Evolutionary conservation across 2,888 invertebrate genomes (phyloP), one percentile per base, ranked within the genome.

Genomic region (Microplitis manilae): DNA sequence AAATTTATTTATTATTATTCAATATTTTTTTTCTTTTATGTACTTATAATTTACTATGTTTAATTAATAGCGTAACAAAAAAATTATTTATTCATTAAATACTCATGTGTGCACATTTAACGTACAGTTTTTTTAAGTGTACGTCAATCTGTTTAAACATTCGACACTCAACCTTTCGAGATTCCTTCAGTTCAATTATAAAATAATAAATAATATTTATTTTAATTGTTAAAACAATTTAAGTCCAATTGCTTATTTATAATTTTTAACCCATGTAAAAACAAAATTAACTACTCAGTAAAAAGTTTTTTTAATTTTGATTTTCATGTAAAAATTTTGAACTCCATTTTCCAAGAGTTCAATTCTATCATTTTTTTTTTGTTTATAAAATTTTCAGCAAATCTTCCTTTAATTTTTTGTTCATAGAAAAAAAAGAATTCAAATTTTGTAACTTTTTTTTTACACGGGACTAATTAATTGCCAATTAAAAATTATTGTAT

Each of bases 141-240:
- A 86, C 86, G 86, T 85, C 85, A 86, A 86, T 86, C 87, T 84
- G 85, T 79, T 79, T 82, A 70, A 77, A 39, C 59, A 38, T 59
- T 64, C 20, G 67, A 65, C 13, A 77, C 68, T 76, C 15, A 40
- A 39, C 30, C 30, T 72, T 50, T n/a, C 41, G 30, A 68, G 59
- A 59, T 59, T 72, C 50, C 50, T 20, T 50, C 13, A 50, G 13
- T 13, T 50, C 13, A 70, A 70, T 60, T 5, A 50, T 38, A 41
- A 61, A 60, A 38, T 70, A 59, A 30, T 15, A n/a, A 70, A 60
- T 41, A 20, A 30, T 30, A 30, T 30, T 30, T 30, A 30, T 30
- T 30, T 50, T 50, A 9, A 50, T 50, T 50, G 13, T 50, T 30
- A 7, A 60, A 60, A 60, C 4, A 15, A 70, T 15, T 60, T n/a